phyloP scores from a whole-genome alignment of 1,140 invertebrate species.

The Medauroidea extradentata region DNA sequence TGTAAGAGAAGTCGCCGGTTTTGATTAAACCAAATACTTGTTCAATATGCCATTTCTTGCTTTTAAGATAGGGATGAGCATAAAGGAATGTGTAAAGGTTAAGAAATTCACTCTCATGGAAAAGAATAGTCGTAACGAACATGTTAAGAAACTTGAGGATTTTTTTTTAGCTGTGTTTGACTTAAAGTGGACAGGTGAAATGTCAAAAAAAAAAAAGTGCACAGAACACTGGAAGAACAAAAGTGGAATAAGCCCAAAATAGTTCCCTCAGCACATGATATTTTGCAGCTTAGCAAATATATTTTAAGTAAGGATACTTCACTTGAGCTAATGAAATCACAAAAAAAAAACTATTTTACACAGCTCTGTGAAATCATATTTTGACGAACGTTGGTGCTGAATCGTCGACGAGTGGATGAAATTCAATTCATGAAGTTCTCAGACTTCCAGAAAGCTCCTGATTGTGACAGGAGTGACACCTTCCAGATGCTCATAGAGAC shows the following conservation, averaged over 20 bases:
- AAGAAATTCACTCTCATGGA: no score
- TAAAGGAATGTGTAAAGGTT: no score
- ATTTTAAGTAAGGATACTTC: not conserved
- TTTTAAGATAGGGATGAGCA: no score
- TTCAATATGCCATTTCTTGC: no score
- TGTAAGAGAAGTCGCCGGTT: no score
- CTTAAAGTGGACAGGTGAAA: not conserved
- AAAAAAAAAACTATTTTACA: not conserved
- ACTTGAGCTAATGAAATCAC: not conserved
- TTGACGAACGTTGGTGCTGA: slow-evolving; percentile 5
- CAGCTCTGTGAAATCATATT: slow-evolving; percentile 2
- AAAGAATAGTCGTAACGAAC: no score
- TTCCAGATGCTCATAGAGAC: slow-evolving; percentile 4
- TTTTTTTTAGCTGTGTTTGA: not conserved
- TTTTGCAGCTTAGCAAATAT: slow-evolving; percentile 1
- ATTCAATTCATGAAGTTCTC: not conserved
- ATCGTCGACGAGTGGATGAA: slow-evolving; percentile 16
- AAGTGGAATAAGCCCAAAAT: not conserved
- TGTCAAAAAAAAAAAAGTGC: not conserved
- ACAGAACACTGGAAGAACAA: not conserved
- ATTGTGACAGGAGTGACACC: not conserved
- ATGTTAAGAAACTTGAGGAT: not conserved
- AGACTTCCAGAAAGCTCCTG: not conserved
- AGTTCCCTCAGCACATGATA: not conserved
- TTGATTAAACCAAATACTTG: no score